Evolutionary conservation across 2,888 invertebrate species (phyloP).

Genomic region (Phytoseiulus persimilis): DNA sequence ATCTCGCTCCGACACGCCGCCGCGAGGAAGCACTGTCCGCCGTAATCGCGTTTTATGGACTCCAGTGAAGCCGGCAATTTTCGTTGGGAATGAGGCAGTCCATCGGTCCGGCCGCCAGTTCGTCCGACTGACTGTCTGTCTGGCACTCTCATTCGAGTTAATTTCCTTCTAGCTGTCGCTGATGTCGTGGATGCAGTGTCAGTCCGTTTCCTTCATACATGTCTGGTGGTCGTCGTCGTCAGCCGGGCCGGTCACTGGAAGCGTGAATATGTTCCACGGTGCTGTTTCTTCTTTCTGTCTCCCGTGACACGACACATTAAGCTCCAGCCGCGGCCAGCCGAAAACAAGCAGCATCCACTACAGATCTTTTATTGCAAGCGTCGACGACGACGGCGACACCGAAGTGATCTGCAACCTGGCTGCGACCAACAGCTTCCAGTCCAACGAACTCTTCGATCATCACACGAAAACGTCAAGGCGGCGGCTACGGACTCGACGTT

Average conservation of each 20-base stretch:
- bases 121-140: background rate
- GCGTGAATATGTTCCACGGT: background rate
- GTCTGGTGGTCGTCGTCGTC: background rate
- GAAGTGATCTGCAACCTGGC: background rate
- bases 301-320: conserved; percentile 5
- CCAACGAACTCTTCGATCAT: conserved; percentile 5
- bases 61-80: background rate
- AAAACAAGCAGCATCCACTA: background rate
- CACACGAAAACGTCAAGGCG: background rate
- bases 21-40: no score
- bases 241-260: background rate
- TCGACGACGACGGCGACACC: background rate
- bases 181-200: background rate
- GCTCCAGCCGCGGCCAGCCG: background rate
- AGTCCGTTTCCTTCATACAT: background rate
- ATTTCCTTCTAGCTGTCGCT: background rate
- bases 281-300: background rate
- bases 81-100: background rate
- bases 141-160: background rate
- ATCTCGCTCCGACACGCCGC: no score
- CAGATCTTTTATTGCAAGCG: background rate
- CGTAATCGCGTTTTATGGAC: no score
- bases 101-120: background rate
- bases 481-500: background rate
- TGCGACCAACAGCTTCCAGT: background rate